phyloP scores from a whole-genome alignment of 2,797 vertebrate species.

The Hemibagrus guttatus region DNA sequence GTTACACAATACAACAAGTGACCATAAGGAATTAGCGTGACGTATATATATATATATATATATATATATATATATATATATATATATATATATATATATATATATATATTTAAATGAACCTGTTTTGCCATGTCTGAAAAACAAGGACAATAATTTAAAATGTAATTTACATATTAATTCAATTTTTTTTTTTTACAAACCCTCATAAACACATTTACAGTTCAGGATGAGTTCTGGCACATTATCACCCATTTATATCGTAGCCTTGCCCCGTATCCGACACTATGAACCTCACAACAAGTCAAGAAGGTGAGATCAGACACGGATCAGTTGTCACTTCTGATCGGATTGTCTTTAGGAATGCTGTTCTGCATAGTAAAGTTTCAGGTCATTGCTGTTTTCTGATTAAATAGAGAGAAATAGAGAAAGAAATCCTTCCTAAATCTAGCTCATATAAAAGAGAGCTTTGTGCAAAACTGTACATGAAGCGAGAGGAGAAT shows the following conservation, averaged over 20 bases:
- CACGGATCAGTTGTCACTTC: background rate
- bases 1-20: background rate
- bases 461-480: background rate
- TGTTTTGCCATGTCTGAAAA: background rate
- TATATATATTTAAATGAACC: background rate
- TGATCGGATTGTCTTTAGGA: background rate
- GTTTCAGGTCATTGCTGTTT: background rate
- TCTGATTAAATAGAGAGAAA: background rate
- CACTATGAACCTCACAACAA: background rate
- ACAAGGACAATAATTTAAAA: background rate
- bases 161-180: no score
- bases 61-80: no score
- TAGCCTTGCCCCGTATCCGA: background rate
- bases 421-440: no score
- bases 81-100: no score
- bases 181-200: background rate
- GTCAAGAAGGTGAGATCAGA: background rate
- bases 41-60: background rate
- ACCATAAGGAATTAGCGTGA: no score
- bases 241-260: background rate
- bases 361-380: background rate
- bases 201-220: background rate
- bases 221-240: background rate
- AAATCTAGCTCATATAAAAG: no score
- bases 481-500: background rate